These are phyloP conservation scores for Perccottus glenii DNA, from an alignment of 2,113 vertebrate species.

Conservation along the genomic window DNA sequence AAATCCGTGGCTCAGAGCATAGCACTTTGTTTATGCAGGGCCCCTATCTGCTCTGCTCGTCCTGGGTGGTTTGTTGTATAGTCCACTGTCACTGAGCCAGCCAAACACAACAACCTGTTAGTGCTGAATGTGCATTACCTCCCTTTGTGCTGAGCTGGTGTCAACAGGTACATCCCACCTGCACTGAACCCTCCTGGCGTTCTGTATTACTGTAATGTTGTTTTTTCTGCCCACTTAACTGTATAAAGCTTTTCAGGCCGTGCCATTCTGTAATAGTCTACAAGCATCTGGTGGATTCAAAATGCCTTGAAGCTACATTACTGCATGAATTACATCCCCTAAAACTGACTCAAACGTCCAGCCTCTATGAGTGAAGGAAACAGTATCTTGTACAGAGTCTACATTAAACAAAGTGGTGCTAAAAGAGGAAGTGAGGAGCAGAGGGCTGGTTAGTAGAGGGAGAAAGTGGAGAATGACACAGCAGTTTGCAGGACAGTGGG, in stretches of 20 bases:
- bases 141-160: constrained; percentile 24
- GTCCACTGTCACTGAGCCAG: constrained; percentile 33
- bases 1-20: constrained; percentile 30
- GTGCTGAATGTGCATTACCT: constrained; percentile 58
- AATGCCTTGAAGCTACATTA: constrained; percentile 7
- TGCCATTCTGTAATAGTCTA: background rate
- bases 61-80: constrained; percentile 34
- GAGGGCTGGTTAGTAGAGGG: constrained; percentile 41
- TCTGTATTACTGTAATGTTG: background rate
- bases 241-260: background rate
- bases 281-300: background rate
- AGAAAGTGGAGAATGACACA: constrained; percentile 69
- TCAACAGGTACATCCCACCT: constrained; percentile 57
- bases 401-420: constrained; percentile 39
- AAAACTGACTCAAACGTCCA: constrained; percentile 7
- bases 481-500: constrained; percentile 66
- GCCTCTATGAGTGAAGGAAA: constrained; percentile 12
- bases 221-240: background rate
- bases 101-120: constrained; percentile 57
- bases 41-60: constrained; percentile 42
- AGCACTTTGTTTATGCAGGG: constrained; percentile 55
- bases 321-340: constrained; percentile 18
- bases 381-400: constrained; percentile 14
- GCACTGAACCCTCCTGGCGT: background rate
- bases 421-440: constrained; percentile 26